Conservation (phyloP, 2,797 vertebrate genomes). For the Leuciscus waleckii region DNA sequence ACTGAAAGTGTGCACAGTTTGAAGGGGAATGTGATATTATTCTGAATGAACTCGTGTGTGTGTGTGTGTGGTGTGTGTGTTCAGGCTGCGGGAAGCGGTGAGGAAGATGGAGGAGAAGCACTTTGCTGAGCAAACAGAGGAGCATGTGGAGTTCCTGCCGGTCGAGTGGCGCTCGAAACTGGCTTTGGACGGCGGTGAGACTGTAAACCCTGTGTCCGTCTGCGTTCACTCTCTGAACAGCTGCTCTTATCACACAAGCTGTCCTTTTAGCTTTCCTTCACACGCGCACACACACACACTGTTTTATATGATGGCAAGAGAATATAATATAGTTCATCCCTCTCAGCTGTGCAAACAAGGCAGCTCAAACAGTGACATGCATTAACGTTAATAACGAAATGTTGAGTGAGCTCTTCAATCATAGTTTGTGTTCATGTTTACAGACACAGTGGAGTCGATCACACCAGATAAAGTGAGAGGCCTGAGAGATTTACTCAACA, state of each 20-base stretch:
- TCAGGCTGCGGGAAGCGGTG: conserved; percentile 94
- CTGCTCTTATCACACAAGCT: not conserved
- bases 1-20: conserved; percentile 24
- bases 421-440: not conserved
- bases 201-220: not conserved
- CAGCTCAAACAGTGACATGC: not conserved
- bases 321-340: not conserved
- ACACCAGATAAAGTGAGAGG: conserved; percentile 97
- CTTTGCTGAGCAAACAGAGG: conserved; percentile 87
- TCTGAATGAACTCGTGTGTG: not conserved
- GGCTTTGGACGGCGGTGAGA: conserved; percentile 91
- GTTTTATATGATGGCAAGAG: not conserved
- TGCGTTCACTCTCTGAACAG: conserved; percentile 6
- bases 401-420: not conserved
- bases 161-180: conserved; percentile 99
- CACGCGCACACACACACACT: not conserved
- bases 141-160: conserved; percentile 95
- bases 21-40: conserved; percentile 7
- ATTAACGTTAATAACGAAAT: not conserved
- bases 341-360: conserved; percentile 24
- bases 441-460: conserved; percentile 97
- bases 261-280: not conserved
- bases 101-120: conserved; percentile 97
- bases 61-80: conserved; percentile 26
- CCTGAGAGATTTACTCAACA: conserved; percentile 95